Base-by-base conservation (phyloP, 1,140 invertebrate species). In the Zaprionus inermis region DNA sequence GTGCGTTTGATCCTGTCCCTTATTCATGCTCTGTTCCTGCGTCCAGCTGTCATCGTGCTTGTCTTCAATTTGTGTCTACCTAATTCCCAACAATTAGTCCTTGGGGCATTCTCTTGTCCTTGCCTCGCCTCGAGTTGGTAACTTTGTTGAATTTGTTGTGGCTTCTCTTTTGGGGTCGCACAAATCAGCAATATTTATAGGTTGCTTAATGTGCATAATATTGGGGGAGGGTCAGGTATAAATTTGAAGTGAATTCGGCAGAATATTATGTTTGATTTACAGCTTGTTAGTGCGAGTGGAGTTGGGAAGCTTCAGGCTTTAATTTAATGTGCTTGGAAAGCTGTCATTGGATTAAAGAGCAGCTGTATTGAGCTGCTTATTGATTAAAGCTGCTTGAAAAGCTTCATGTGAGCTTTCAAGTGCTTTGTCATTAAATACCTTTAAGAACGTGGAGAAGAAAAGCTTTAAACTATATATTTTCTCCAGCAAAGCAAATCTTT, bases 51-150 rank as follows among this genome's bases (percentile, higher is more conserved):
- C 32, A 18, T 16, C 52, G 55, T 46, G 38, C 22, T 20, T 56
- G 65, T 65, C 75, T 57, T 66, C 68, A 86, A 82, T 82, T 85
- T 85, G 76, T 79, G 36, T 63, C 74, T 70, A 71, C 79, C 76
- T 85, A 86, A 85, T 85, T 80, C 81, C 75, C 81, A 85, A 88
- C 81, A 85, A 85, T 85, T 88, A 85, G 81, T 82, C 60, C 71
- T 41, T 68, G 51, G 79, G 70, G 65, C 32, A 60, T 61, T 56
- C 59, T n/a, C 24, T 56, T 22, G 24, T 7, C 38, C 32, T 52
- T 60, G 32, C 46, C 3, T 28, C 28, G 65, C 57, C 51, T n/a
- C 49, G 16, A 44, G 38, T 52, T 69, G 49, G 60, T 55, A 30
- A 73, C 69, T 68, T 69, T 56, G 46, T 61, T 38, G 6, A 46